phyloP scores from a whole-genome alignment of 37 sponge, comb jelly and placozoan species.

The Spongilla lacustris region DNA sequence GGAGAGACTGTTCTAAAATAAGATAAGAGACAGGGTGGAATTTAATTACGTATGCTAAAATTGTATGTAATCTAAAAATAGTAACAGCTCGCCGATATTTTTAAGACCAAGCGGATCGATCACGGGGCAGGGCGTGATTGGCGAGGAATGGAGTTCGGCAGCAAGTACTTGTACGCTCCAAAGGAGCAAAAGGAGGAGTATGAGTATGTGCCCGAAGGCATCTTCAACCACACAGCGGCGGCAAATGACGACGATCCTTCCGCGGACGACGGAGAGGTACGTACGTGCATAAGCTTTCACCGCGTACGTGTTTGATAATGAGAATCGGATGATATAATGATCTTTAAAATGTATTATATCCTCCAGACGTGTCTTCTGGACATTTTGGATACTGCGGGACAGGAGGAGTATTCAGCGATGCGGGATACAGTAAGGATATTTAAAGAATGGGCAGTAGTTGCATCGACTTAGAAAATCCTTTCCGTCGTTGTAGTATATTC shows the following conservation, averaged over 20 bases:
- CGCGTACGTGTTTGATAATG: too few species aligned
- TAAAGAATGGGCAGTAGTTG: too few species aligned
- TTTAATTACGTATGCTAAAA: too few species aligned
- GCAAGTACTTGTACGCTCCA: constrained; percentile 58
- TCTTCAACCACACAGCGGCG: constrained; percentile 45
- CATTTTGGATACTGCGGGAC: constrained; percentile 98
- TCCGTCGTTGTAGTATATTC: neutral
- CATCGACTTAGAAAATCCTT: too few species aligned
- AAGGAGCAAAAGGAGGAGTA: constrained; percentile 56
- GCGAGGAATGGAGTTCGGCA: constrained; percentile 78
- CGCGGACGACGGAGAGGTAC: constrained; percentile 84
- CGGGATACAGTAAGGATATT: constrained; percentile 72
- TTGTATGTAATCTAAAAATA: constrained; percentile 18
- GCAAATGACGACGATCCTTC: neutral
- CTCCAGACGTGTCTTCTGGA: constrained; percentile 95
- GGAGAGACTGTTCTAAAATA: too few species aligned
- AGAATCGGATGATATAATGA: neutral
- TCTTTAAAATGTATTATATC: neutral
- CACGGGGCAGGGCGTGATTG: too few species aligned
- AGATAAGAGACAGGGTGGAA: too few species aligned
- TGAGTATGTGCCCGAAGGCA: constrained; percentile 67
- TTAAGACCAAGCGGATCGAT: neutral
- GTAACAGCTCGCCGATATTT: neutral
- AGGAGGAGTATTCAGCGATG: constrained; percentile 98
- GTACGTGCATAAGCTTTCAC: neutral